A percentile compares a stretch with the other conserved stretches of the same genome.
Conservation (phyloP, 2,888 invertebrate genomes). For the Heliconius sara region DNA sequence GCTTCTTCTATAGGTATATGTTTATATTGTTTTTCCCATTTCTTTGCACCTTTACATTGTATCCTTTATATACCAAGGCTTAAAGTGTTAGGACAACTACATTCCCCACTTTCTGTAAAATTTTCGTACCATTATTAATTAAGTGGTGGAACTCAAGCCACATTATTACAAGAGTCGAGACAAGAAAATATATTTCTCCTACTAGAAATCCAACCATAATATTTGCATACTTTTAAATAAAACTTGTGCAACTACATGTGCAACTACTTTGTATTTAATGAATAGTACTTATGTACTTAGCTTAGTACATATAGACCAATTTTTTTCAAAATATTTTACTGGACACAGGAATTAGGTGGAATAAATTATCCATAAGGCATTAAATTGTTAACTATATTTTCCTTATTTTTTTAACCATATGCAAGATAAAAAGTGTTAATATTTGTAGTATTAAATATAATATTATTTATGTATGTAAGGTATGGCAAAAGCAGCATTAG, state of each 20-base stretch:
- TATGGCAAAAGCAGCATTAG: conserved; percentile 98
- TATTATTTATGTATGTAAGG: conserved; percentile 63
- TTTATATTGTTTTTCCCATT: not conserved
- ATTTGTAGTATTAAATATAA: not conserved
- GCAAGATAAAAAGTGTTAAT: too few relatives aligned
- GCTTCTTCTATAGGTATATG: conserved; percentile 95
- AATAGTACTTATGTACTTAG: too few relatives aligned
- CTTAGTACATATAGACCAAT: too few relatives aligned
- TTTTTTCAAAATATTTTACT: too few relatives aligned
- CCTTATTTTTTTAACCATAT: not conserved
- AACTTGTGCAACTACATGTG: not conserved
- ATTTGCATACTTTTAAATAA: not conserved
- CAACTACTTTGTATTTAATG: not conserved
- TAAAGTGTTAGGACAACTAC: too few relatives aligned
- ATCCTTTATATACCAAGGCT: too few relatives aligned
- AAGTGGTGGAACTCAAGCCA: not conserved
- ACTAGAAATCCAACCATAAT: too few relatives aligned
- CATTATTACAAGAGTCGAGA: not conserved
- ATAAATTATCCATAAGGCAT: too few relatives aligned
- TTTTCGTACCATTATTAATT: not conserved
- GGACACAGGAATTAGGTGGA: too few relatives aligned
- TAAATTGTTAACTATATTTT: not conserved
- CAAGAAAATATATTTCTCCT: not conserved
- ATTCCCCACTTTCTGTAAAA: not conserved
- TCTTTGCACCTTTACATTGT: not conserved